Conservation (phyloP, 2,888 invertebrate species). For the Drosophila vallismaia region DNA sequence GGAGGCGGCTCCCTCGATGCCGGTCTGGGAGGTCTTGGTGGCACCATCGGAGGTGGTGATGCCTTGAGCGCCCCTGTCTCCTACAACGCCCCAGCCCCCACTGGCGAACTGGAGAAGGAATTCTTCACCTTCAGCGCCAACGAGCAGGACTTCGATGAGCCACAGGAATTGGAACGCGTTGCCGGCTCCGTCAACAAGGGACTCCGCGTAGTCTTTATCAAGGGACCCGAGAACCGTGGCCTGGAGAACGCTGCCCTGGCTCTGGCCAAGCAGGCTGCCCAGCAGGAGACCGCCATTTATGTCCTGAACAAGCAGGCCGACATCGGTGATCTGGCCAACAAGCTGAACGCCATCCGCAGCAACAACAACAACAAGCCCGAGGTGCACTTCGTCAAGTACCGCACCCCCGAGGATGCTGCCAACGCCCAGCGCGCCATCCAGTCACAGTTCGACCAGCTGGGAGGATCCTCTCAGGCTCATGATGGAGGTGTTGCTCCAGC, state of each 20-base stretch:
- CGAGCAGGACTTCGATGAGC: constrained; percentile 69
- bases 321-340: constrained; percentile 68
- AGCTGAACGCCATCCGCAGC: constrained; percentile 65
- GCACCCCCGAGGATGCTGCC: constrained; percentile 73
- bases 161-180: constrained; percentile 55
- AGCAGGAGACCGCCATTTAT: constrained; percentile 74
- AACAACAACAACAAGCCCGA: constrained; percentile 74
- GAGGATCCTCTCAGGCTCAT: constrained; percentile 56
- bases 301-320: constrained; percentile 76
- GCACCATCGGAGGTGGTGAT: constrained; percentile 29
- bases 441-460: constrained; percentile 66
- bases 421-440: constrained; percentile 74
- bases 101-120: constrained; percentile 71
- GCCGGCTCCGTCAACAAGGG: constrained; percentile 68
- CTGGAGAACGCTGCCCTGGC: constrained; percentile 73
- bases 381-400: constrained; percentile 78
- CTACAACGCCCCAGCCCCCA: constrained; percentile 60
- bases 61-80: constrained; percentile 53
- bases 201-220: constrained; percentile 75
- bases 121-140: constrained; percentile 75
- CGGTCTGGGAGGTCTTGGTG: constrained; percentile 21
- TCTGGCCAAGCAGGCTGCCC: constrained; percentile 73
- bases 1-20: constrained; percentile 30
- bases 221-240: constrained; percentile 77
- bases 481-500: constrained; percentile 73